Evolutionary conservation across 1,140 invertebrate genomes (phyloP).

Genomic region (Drosophila azteca): DNA sequence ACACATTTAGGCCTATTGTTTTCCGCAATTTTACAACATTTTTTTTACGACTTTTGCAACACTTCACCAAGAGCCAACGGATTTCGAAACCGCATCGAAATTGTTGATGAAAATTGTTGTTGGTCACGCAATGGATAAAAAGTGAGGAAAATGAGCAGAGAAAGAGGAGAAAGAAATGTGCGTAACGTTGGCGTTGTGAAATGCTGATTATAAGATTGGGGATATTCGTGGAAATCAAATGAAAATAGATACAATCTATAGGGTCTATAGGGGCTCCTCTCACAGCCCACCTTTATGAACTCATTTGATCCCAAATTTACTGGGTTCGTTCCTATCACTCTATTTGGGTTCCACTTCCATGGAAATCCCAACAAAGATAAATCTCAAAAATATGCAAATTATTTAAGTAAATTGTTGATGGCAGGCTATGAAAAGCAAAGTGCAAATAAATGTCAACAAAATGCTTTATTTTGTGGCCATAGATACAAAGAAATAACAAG

Average conservation of each 20-base stretch:
- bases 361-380: slow-evolving; percentile 2
- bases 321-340: background rate
- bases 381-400: slow-evolving; percentile 50
- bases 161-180: slow-evolving; percentile 55
- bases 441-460: slow-evolving; percentile 42
- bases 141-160: slow-evolving; percentile 24
- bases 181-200: slow-evolving; percentile 40
- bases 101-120: slow-evolving; percentile 56
- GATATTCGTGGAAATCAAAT: background rate
- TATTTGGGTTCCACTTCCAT: no score
- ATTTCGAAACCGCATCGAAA: slow-evolving; percentile 63
- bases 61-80: slow-evolving; percentile 33
- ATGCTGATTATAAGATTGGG: background rate
- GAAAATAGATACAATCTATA: no score
- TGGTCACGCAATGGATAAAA: slow-evolving; percentile 64
- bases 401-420: slow-evolving; percentile 28
- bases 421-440: slow-evolving; percentile 7
- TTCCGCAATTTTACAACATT: slow-evolving; percentile 37
- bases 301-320: slow-evolving; percentile 40
- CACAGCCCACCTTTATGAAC: slow-evolving; percentile 8
- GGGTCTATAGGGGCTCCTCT: no score
- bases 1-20: slow-evolving; percentile 24
- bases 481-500: background rate
- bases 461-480: slow-evolving; percentile 32
- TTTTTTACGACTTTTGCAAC: slow-evolving; percentile 68